A percentile compares a stretch with the other conserved stretches of the same genome.
Conservation (phyloP, 2,113 vertebrate species). For the Colaptes auratus region DNA sequence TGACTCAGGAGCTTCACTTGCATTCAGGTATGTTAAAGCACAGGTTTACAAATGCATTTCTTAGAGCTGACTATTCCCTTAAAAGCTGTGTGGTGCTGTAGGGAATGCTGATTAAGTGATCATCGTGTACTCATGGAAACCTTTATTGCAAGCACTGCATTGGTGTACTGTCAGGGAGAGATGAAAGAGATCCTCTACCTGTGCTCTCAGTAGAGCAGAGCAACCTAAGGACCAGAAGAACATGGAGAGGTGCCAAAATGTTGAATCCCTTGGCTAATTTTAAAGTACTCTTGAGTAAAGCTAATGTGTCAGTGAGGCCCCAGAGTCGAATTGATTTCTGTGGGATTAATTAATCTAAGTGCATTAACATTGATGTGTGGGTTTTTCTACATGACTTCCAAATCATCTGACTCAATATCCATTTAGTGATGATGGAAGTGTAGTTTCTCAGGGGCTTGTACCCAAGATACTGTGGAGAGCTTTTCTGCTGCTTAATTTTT, state of each 20-base stretch:
- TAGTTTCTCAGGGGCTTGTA: background rate
- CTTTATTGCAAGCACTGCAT: background rate
- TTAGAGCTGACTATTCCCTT: background rate
- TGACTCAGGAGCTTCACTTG: background rate
- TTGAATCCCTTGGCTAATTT: background rate
- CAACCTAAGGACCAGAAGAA: background rate
- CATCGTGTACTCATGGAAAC: background rate
- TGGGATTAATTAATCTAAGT: slow-evolving; percentile 43
- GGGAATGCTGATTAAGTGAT: background rate
- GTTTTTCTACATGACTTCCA: background rate
- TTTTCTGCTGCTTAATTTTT: background rate
- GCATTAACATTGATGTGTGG: background rate
- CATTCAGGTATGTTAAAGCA: background rate
- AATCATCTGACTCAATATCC: background rate
- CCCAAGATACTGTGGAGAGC: background rate
- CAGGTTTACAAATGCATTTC: background rate
- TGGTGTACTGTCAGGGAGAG: background rate
- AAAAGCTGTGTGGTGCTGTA: background rate
- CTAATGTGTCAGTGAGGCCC: background rate
- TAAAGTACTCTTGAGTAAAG: slow-evolving; percentile 1
- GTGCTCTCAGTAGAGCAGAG: background rate
- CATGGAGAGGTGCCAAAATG: background rate
- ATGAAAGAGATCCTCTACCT: background rate
- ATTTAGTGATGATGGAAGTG: background rate
- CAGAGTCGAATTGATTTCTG: slow-evolving; percentile 1